Conservation (phyloP, 2,113 vertebrate species). For the Cyprinodon brontotheroides region DNA sequence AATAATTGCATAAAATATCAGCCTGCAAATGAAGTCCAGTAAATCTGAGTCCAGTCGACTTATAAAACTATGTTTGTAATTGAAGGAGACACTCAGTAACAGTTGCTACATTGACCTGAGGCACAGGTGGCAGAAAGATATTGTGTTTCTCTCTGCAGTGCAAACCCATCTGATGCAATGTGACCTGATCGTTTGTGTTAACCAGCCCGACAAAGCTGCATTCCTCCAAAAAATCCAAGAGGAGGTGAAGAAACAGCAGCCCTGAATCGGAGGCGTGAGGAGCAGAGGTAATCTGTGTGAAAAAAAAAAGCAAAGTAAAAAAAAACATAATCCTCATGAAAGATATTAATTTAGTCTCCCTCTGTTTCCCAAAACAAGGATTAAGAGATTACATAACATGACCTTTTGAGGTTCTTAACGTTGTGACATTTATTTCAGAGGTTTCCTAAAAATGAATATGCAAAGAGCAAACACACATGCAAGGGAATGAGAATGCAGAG, state of each 20-base stretch:
- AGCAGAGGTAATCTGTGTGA: conserved; percentile 38
- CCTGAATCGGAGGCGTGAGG: conserved; percentile 37
- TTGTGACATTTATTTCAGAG: conserved; percentile 21
- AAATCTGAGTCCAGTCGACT: neutral
- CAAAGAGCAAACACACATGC: neutral
- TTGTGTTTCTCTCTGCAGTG: conserved; percentile 75
- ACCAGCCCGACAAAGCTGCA: conserved; percentile 68
- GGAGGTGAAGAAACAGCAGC: conserved; percentile 17
- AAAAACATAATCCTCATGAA: neutral
- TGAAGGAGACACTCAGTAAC: neutral
- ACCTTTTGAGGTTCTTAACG: conserved; percentile 18
- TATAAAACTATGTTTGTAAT: neutral
- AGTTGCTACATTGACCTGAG: conserved; percentile 4
- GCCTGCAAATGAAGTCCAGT: neutral
- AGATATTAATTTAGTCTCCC: neutral
- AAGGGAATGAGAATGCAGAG: no score
- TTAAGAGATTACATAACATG: conserved; percentile 4
- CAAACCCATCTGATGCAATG: conserved; percentile 84
- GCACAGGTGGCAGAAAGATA: conserved; percentile 12
- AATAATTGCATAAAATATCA: neutral
- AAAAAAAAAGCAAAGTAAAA: neutral
- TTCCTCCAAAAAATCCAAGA: conserved; percentile 60
- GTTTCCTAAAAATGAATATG: conserved; percentile 9
- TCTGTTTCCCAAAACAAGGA: conserved; percentile 10
- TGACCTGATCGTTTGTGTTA: conserved; percentile 86